Percentiles rank a stretch among this genome's conserved stretches.
Evolutionary conservation across 2,797 vertebrate genomes (phyloP).

Genomic region (Champsocephalus gunnari): DNA sequence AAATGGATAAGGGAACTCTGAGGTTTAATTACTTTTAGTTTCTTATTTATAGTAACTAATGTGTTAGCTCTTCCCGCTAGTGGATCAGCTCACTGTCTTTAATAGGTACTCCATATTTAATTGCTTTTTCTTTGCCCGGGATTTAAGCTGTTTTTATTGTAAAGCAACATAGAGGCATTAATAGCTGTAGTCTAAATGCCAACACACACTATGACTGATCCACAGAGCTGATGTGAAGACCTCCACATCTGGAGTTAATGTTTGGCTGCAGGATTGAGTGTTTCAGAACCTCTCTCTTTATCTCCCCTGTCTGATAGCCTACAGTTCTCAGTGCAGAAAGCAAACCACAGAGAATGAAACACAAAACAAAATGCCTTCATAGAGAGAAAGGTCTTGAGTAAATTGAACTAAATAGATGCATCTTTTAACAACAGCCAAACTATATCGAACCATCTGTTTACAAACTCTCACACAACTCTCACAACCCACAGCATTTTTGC

Average conservation of each 20-base stretch:
- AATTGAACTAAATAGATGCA: too few relatives aligned
- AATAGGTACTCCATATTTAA: slow-evolving; percentile 43
- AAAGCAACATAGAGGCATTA: neutral
- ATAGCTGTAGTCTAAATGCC: slow-evolving; percentile 11
- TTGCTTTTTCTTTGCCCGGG: slow-evolving; percentile 9
- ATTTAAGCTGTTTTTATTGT: slow-evolving; percentile 9
- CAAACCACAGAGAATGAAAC: slow-evolving; percentile 7
- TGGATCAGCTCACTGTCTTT: slow-evolving; percentile 74
- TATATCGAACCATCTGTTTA: too few relatives aligned
- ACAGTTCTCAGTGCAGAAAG: slow-evolving; percentile 13
- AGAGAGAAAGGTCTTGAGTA: slow-evolving; percentile 4
- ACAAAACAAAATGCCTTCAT: slow-evolving; percentile 9
- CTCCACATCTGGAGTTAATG: slow-evolving; percentile 31
- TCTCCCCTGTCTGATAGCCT: slow-evolving; percentile 5
- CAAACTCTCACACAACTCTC: too few relatives aligned
- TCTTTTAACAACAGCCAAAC: too few relatives aligned
- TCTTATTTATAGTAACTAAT: slow-evolving; percentile 61
- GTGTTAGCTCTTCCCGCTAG: slow-evolving; percentile 58
- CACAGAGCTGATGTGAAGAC: slow-evolving; percentile 11
- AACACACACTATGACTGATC: slow-evolving; percentile 5
- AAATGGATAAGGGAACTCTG: neutral
- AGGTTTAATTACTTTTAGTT: slow-evolving; percentile 8
- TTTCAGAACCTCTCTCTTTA: slow-evolving; percentile 6
- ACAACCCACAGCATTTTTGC: too few relatives aligned
- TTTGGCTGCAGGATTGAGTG: slow-evolving; percentile 7